Evolutionary conservation across 2,888 invertebrate species (phyloP), one percentile per base, ranked within the genome.

Genomic region (Apamea sordens): DNA sequence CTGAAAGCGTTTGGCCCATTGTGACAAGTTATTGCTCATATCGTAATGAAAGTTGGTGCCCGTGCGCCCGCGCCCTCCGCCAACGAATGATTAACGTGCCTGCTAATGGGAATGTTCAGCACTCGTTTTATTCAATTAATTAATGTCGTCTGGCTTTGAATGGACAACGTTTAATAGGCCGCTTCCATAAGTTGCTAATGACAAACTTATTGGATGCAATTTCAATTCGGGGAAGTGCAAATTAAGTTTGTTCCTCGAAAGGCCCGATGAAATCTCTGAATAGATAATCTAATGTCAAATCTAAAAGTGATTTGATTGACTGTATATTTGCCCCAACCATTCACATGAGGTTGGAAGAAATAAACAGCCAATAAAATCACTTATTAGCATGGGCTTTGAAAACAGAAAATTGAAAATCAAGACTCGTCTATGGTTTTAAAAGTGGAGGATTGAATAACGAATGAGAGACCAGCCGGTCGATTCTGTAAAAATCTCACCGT

Each of bases 1-100:
- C 82, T 91, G 90, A 92, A 92, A 92, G 92, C 83, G 82, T 85
- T 82, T 77, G 77, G 56, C 67, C 63, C 78, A 83, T 83, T 89
- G 87, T 89, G 87, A 84, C 86, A 86, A 90, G 86, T 87, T 87
- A 89, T 89, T 88, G 87, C 80, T 91, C 91, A 90, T 91, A 91
- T 85, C 85, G 82, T 89, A 91, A 90, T 91, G 88, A 90, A 90
- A 86, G 89, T 87, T 81, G 85, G 84, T 84, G 76, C 77, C 81
- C 24, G 64, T 47, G 83, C 73, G 63, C 83, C 80, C 65, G 36
- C 61, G 28, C 83, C 80, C 80, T 80, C 86, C 86, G 80, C 81
- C 73, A 73, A 76, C 86, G 80, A 71, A 88, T 89, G 89, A 90
- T 91, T 90, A 90, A 89, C 90, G 84, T 79, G 76, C 75, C 85